Evolutionary conservation across 2,888 invertebrate genomes (phyloP).

Genomic region (Agonopterix alstromeriana): DNA sequence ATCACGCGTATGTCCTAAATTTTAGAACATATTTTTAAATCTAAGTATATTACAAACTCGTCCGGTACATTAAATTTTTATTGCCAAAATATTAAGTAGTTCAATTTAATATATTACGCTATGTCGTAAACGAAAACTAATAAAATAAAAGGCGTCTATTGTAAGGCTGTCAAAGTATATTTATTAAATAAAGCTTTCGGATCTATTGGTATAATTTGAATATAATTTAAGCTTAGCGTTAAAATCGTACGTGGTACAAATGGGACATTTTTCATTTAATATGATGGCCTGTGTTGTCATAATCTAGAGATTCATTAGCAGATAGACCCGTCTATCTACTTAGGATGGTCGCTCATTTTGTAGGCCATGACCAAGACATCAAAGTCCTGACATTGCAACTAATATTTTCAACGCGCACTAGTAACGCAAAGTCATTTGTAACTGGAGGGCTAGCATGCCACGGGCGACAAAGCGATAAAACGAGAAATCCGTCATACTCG

Average conservation of each 20-base stretch:
- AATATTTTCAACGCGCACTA: no score
- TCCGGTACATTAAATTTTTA: constrained; percentile 1
- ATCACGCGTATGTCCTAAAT: constrained; percentile 49
- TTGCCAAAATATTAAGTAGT: constrained; percentile 8
- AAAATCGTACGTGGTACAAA: not conserved
- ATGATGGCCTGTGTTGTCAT: no score
- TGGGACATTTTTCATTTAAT: no score
- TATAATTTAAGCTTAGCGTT: constrained; percentile 1
- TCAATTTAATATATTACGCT: constrained; percentile 14
- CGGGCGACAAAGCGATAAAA: no score
- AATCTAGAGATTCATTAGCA: no score
- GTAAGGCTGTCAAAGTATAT: constrained; percentile 32
- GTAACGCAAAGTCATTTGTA: no score
- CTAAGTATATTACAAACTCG: constrained; percentile 22
- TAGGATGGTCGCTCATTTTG: no score
- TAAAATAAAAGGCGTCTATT: constrained; percentile 26
- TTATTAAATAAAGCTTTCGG: constrained; percentile 39
- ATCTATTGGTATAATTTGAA: constrained; percentile 36
- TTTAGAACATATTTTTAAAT: constrained; percentile 49
- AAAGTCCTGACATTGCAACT: no score
- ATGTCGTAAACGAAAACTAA: constrained; percentile 16
- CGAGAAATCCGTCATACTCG: no score
- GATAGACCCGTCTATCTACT: no score
- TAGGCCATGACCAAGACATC: no score
- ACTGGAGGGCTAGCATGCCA: no score